These are phyloP conservation scores for Abscondita cerata DNA, from an alignment of 2,888 invertebrate genomes.

Conservation along the genomic window DNA sequence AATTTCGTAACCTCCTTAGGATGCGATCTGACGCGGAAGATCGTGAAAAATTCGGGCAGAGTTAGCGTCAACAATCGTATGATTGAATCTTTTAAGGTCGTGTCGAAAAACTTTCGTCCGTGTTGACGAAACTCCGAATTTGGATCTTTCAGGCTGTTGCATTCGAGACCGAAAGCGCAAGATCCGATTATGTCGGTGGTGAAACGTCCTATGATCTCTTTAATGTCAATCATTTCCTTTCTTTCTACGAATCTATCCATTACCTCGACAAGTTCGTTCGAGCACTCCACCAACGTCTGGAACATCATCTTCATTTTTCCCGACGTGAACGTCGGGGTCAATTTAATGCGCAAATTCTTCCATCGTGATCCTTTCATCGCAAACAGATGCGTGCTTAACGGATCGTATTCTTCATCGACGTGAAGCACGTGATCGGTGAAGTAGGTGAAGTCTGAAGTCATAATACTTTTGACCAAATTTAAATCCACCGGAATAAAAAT, in stretches of 20 bases:
- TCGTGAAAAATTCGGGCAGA: constrained; percentile 36
- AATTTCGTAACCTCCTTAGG: constrained; percentile 53
- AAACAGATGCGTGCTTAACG: constrained; percentile 65
- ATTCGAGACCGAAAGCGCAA: constrained; percentile 65
- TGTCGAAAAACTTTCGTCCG: constrained; percentile 41
- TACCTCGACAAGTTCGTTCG: neutral
- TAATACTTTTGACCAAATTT: constrained; percentile 53
- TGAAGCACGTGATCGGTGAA: constrained; percentile 70
- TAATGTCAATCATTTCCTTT: constrained; percentile 36
- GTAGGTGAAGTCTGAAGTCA: constrained; percentile 66
- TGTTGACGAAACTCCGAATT: constrained; percentile 58
- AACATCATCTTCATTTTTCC: constrained; percentile 71
- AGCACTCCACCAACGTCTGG: constrained; percentile 60
- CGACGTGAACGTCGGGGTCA: constrained; percentile 70
- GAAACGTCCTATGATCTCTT: constrained; percentile 62
- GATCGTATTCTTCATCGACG: constrained; percentile 64
- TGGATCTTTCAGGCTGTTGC: constrained; percentile 62
- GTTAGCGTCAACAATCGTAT: constrained; percentile 24
- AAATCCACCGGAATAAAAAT: constrained; percentile 41
- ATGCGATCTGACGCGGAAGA: constrained; percentile 41
- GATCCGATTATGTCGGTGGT: constrained; percentile 66
- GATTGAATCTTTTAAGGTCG: constrained; percentile 26
- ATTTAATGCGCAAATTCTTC: constrained; percentile 65
- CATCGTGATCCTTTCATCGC: constrained; percentile 64
- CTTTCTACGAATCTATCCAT: constrained; percentile 9